These are phyloP conservation scores for Sigmodon hispidus DNA, from an alignment of 2,113 vertebrate genomes.

Conservation along the genomic window DNA sequence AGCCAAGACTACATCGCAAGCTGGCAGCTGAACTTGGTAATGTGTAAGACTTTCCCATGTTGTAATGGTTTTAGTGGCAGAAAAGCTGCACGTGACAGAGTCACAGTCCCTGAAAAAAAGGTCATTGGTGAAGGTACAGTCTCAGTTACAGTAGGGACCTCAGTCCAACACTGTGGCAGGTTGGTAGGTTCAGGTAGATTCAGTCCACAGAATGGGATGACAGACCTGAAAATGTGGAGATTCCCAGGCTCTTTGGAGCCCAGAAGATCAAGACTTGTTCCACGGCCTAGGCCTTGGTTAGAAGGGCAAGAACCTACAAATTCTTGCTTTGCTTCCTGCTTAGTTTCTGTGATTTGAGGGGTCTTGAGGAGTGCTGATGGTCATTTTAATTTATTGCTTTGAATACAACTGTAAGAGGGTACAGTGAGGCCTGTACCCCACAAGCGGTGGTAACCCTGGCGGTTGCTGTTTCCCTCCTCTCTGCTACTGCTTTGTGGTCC, in stretches of 20 bases:
- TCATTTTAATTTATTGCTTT: conserved; percentile 79
- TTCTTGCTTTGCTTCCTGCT: conserved; percentile 67
- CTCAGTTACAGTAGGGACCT: not conserved
- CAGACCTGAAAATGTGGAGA: not conserved
- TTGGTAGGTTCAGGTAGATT: not conserved
- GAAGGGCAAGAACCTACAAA: not conserved
- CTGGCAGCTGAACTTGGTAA: not conserved
- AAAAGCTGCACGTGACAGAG: not conserved
- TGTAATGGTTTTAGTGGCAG: not conserved
- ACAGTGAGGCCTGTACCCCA: conserved; percentile 49
- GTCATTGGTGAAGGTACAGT: not conserved
- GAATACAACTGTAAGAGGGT: conserved; percentile 67
- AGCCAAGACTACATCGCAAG: not conserved
- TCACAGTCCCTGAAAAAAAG: not conserved
- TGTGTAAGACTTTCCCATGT: not conserved
- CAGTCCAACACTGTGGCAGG: not conserved
- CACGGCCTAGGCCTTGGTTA: conserved; percentile 9
- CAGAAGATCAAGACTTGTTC: not conserved
- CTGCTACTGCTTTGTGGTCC: conserved; percentile 58
- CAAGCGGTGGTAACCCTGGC: conserved; percentile 47
- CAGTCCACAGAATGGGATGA: not conserved
- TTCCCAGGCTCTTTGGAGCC: not conserved
- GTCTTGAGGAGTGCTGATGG: conserved; percentile 35
- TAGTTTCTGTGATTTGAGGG: conserved; percentile 66
- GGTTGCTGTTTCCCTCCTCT: conserved; percentile 56